Evolutionary conservation across 2,888 invertebrate species (phyloP).

Genomic region (Cataglyphis cursor): DNA sequence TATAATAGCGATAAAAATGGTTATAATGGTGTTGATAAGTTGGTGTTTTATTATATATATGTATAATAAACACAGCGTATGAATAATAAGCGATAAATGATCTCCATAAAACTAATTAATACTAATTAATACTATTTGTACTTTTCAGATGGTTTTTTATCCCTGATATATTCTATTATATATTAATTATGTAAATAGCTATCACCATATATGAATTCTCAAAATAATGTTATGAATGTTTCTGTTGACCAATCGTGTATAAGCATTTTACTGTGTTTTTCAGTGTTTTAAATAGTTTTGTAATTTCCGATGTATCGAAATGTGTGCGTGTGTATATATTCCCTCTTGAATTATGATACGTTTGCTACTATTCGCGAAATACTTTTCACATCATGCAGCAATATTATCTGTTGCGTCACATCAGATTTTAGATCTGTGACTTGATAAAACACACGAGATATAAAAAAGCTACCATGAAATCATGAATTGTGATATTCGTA

Average conservation of each 20-base stretch:
- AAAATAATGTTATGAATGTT: slow-evolving; percentile 1
- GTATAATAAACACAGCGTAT: neutral
- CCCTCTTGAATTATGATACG: slow-evolving; percentile 30
- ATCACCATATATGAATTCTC: neutral
- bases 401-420: slow-evolving; percentile 34
- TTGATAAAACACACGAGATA: slow-evolving; percentile 46
- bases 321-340: neutral
- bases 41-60: neutral
- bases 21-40: slow-evolving; percentile 3
- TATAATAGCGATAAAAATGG: neutral
- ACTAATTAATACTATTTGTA: neutral
- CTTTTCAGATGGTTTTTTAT: neutral
- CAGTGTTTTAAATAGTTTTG: slow-evolving; percentile 12
- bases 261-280: slow-evolving; percentile 16
- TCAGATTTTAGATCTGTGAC: slow-evolving; percentile 38
- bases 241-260: slow-evolving; percentile 4
- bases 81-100: slow-evolving; percentile 1
- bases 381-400: neutral
- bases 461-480: slow-evolving; percentile 32
- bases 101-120: neutral
- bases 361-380: slow-evolving; percentile 14
- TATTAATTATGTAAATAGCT: slow-evolving; percentile 29
- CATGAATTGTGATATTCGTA: slow-evolving; percentile 36
- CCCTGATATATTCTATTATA: neutral
- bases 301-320: slow-evolving; percentile 11